phyloP scores from a whole-genome alignment of 2,797 vertebrate species.

The Thripadectes ignobilis region DNA sequence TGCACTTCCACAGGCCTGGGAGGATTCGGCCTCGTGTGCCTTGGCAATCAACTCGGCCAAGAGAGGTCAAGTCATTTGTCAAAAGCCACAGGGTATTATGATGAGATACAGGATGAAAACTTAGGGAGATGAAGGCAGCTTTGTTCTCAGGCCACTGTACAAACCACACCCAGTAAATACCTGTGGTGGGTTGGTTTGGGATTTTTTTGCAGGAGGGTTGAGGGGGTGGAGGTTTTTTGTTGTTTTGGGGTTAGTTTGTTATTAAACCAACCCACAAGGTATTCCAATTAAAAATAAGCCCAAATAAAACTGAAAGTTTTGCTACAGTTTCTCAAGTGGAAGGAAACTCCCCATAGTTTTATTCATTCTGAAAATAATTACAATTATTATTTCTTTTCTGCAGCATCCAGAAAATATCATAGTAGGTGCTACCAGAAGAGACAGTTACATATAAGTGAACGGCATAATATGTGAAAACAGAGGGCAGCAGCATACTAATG shows the following conservation, averaged over 20 bases:
- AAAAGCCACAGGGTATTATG: not conserved
- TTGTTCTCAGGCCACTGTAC: not conserved
- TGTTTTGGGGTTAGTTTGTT: not conserved
- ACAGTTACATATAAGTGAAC: not conserved
- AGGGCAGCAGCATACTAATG: not conserved
- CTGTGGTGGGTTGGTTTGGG: not conserved
- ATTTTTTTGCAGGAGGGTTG: accelerated
- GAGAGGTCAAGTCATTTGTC: not conserved
- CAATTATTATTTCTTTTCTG: not conserved
- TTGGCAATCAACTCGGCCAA: not conserved
- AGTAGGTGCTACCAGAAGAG: not conserved
- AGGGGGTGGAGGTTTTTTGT: not conserved
- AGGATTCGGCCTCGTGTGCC: not conserved
- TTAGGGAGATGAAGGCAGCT: accelerated
- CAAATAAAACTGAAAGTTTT: not conserved
- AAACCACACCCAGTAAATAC: not conserved
- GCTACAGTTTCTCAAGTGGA: not conserved
- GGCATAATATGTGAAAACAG: not conserved
- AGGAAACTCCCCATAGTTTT: not conserved
- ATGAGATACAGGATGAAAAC: not conserved
- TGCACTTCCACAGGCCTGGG: not conserved
- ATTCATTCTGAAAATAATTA: not conserved
- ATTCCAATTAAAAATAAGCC: not conserved
- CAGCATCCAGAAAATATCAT: not conserved
- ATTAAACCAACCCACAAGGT: not conserved